A percentile compares a stretch with the other conserved stretches of the same genome.
These are phyloP conservation scores for Corythoichthys intestinalis DNA, from an alignment of 2,113 vertebrate genomes.

Conservation along the genomic window DNA sequence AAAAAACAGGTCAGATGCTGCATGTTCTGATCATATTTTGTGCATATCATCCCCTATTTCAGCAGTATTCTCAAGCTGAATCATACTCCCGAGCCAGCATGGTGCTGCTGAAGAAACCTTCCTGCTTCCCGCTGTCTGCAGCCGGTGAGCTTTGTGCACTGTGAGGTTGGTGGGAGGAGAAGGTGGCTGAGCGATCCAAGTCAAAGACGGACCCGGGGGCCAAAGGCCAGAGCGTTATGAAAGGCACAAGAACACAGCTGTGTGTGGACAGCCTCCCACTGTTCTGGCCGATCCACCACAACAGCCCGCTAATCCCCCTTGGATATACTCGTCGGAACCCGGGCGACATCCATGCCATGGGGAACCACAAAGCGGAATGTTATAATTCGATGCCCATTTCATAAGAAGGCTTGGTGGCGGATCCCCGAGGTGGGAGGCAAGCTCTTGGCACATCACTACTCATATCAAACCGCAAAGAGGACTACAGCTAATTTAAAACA, in stretches of 20 bases:
- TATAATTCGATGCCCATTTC: constrained; percentile 42
- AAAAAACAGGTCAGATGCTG: not conserved
- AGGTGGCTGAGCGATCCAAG: constrained; percentile 41
- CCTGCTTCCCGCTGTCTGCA: constrained; percentile 41
- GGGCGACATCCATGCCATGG: constrained; percentile 45
- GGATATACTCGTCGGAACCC: constrained; percentile 58
- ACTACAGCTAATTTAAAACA: no score
- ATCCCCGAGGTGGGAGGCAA: constrained; percentile 22
- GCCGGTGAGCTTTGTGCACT: constrained; percentile 41
- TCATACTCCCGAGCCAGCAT: constrained; percentile 54
- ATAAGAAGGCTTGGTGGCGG: constrained; percentile 31
- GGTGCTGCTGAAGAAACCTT: constrained; percentile 48
- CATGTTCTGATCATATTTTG: not conserved
- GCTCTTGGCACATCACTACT: constrained; percentile 8
- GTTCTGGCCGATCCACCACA: constrained; percentile 55
- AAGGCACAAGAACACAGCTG: constrained; percentile 70
- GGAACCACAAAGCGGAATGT: constrained; percentile 61
- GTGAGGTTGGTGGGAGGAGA: constrained; percentile 54
- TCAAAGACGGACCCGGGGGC: constrained; percentile 45
- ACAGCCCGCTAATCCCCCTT: constrained; percentile 67
- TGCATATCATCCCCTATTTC: not conserved
- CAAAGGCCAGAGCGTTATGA: constrained; percentile 63
- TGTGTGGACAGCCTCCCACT: constrained; percentile 67
- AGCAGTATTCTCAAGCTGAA: not conserved
- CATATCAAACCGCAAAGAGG: not conserved